phyloP scores from a whole-genome alignment of 1,140 invertebrate genomes.

The Lordiphosa stackelbergi region DNA sequence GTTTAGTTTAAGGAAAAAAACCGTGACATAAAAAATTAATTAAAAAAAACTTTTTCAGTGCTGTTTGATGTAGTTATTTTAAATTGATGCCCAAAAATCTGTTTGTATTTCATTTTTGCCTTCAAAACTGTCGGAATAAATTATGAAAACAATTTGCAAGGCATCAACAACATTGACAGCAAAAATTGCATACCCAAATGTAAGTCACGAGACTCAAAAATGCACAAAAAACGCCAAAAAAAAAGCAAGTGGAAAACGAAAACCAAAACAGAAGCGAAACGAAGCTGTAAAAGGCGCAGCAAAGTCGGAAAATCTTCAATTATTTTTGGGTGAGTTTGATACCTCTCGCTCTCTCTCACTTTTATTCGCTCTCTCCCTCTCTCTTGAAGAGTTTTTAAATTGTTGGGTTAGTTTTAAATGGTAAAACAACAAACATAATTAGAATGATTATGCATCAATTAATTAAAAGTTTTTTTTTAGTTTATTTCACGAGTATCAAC shows the following conservation, averaged over 20 bases:
- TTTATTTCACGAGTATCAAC: constrained; percentile 7
- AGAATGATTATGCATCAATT: constrained; percentile 61
- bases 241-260: constrained; percentile 2
- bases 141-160: constrained; percentile 29
- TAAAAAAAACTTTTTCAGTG: constrained; percentile 1
- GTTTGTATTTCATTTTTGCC: background rate
- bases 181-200: constrained; percentile 43
- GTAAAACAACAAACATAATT: constrained; percentile 25
- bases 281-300: constrained; percentile 27
- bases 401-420: background rate
- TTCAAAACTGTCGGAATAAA: constrained; percentile 9
- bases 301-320: constrained; percentile 11
- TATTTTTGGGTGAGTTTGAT: no score
- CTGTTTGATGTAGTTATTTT: no score
- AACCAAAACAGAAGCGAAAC: constrained; percentile 27
- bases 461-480: constrained; percentile 67
- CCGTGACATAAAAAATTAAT: no score
- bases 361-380: background rate
- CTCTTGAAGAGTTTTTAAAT: background rate
- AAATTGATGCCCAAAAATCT: no score
- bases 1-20: no score
- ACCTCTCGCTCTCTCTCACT: background rate
- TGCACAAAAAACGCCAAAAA: constrained; percentile 11
- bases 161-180: constrained; percentile 55
- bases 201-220: constrained; percentile 44